Conservation (phyloP, 2,888 invertebrate species). For the Papilio protenor region DNA sequence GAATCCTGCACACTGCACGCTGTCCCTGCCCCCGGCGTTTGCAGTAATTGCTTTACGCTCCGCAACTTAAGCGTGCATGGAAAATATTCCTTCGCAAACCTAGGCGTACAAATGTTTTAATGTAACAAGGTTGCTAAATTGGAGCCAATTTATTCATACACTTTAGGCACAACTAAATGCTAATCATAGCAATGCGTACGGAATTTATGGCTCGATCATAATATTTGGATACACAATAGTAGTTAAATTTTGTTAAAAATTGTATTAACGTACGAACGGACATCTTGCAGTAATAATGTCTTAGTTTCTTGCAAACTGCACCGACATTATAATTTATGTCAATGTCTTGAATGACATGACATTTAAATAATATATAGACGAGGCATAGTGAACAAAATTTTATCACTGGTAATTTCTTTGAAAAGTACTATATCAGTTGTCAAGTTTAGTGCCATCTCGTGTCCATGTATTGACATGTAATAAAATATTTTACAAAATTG, state of each 20-base stretch:
- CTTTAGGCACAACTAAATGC: background rate
- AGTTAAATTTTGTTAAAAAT: too few relatives aligned
- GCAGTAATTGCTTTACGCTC: slow-evolving; percentile 51
- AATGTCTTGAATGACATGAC: too few relatives aligned
- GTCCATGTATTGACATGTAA: too few relatives aligned
- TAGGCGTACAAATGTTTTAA: slow-evolving; percentile 21
- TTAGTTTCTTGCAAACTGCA: background rate
- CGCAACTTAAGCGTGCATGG: slow-evolving; percentile 47
- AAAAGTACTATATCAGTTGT: too few relatives aligned
- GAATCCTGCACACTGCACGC: slow-evolving; percentile 27
- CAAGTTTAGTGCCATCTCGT: too few relatives aligned
- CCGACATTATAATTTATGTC: background rate
- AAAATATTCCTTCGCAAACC: slow-evolving; percentile 17
- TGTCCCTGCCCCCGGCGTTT: slow-evolving; percentile 47
- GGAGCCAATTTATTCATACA: slow-evolving; percentile 1
- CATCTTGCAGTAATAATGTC: background rate
- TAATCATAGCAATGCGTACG: background rate
- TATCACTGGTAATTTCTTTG: too few relatives aligned
- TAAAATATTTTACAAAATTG: too few relatives aligned
- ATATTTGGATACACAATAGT: too few relatives aligned
- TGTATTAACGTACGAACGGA: background rate
- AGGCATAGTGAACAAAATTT: too few relatives aligned
- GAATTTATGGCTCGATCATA: background rate
- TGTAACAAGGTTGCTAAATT: slow-evolving; percentile 6
- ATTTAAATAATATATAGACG: too few relatives aligned